A percentile compares a stretch with the other conserved stretches of the same genome.
Conservation (phyloP, 2,797 vertebrate genomes). For the Antennarius maculatus region DNA sequence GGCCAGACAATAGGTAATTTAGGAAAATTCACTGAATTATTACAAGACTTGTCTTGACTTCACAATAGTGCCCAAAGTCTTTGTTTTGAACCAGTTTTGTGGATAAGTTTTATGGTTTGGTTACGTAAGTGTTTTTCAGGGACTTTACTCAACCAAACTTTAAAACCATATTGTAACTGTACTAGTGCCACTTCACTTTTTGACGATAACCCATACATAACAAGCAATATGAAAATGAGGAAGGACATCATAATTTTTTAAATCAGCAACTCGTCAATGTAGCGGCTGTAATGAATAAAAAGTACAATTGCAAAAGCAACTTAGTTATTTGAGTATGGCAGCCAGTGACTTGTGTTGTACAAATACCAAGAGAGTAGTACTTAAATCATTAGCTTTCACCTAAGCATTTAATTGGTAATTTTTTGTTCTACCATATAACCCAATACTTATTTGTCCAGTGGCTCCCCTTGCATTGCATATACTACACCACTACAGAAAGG, state of each 20-base stretch:
- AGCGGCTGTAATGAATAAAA: too few relatives aligned
- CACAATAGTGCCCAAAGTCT: conserved; percentile 9
- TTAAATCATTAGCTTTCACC: too few relatives aligned
- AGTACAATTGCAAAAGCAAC: too few relatives aligned
- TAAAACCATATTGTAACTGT: conserved; percentile 32
- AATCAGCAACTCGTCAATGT: not conserved
- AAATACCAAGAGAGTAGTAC: too few relatives aligned
- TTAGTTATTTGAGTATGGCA: too few relatives aligned
- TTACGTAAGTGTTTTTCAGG: conserved; percentile 56
- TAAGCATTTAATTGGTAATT: too few relatives aligned
- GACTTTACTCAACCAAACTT: conserved; percentile 58
- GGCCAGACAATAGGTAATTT: conserved; percentile 28
- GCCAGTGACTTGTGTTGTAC: too few relatives aligned
- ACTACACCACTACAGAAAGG: too few relatives aligned
- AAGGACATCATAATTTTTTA: not conserved
- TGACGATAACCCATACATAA: conserved; percentile 5
- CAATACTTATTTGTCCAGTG: too few relatives aligned
- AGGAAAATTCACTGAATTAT: conserved; percentile 1
- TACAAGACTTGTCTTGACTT: conserved; percentile 11
- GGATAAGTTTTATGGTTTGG: conserved; percentile 44
- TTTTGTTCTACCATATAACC: too few relatives aligned
- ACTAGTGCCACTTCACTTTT: conserved; percentile 35
- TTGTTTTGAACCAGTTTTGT: conserved; percentile 42
- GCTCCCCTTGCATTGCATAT: too few relatives aligned
- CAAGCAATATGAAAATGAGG: not conserved